Base-by-base conservation (phyloP, 1,140 invertebrate genomes). In the Psix sp. region DNA sequence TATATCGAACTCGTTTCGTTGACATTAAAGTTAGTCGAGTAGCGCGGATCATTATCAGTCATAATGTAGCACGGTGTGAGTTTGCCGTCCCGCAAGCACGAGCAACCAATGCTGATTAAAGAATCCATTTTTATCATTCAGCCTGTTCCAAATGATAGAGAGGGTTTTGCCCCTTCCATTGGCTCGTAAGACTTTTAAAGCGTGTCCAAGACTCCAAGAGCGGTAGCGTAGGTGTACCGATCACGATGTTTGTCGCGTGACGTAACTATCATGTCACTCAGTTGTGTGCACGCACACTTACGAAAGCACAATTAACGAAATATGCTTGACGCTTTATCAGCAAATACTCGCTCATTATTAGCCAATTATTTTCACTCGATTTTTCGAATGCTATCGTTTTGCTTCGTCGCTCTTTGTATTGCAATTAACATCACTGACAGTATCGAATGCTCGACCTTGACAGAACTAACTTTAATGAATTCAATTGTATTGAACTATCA, bases 301-400 rank as follows among this genome's bases (percentile, higher is more conserved):
- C 4, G 9, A 24, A 24, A 24, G 21, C 21, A 24, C 21, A 5
- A 24, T 24, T 24, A 24, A 5, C 4, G 21, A 24, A 4, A 24
- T 4, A 5, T 24, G 21, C 21, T 9, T n/a, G n/a, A 33, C 29
- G 3, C 29, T 6, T 3, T 10, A 33, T n/a, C n/a, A 33, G 4
- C n/a, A 33, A 33, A 6, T 33, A 33, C n/a, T 33, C 9, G n/a
- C 3, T 10, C 29, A 24, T 33, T 33, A n/a, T 5, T n/a, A 33
- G n/a, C n/a, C n/a, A 33, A 10, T n/a, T 3, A 31, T 26, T 15
- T 5, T 14, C n/a, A 45, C 13, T 26, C 13, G 5, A 46, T 46
- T 26, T 13, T 11, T 16, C 1, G 5, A 46, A 46, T 14, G 13
- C 24, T 43, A 6, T 29, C 7, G 21, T 18, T 21, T 43, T 77